These are phyloP conservation scores for Scaptomyza reducta DNA, from an alignment of 2,888 invertebrate species.

Conservation along the genomic window DNA sequence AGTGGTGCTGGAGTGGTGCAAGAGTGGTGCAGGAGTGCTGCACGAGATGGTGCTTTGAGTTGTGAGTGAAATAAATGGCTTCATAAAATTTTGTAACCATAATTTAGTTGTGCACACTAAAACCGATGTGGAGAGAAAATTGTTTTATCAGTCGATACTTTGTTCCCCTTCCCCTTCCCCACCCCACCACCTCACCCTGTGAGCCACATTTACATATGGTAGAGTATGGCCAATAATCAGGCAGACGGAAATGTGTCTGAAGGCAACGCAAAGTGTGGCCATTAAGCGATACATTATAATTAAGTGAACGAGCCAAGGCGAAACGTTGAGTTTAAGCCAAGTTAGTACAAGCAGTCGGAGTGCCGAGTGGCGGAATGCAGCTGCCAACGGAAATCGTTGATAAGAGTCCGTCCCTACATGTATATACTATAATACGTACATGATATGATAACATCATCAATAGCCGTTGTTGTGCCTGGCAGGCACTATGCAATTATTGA, in stretches of 20 bases:
- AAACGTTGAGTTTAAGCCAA: constrained; percentile 31
- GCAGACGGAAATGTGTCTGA: constrained; percentile 39
- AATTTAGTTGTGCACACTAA: constrained; percentile 54
- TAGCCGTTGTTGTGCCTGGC: constrained; percentile 40
- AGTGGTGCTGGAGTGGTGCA: constrained; percentile 4
- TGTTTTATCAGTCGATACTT: constrained; percentile 66
- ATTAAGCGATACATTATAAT: constrained; percentile 75
- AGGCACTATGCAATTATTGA: constrained; percentile 65
- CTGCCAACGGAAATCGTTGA: constrained; percentile 62
- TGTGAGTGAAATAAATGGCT: constrained; percentile 81
- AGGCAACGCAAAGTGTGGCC: constrained; percentile 67
- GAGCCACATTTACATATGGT: constrained; percentile 25
- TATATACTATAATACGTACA: neutral
- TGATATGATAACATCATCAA: constrained; percentile 70
- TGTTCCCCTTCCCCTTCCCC: neutral
- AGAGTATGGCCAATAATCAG: constrained; percentile 43
- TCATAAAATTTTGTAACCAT: constrained; percentile 80
- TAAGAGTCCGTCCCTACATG: constrained; percentile 40
- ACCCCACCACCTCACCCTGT: too few relatives aligned
- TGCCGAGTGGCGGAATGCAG: constrained; percentile 35
- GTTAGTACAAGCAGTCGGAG: too few relatives aligned
- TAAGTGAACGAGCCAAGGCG: constrained; percentile 59
- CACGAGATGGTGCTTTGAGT: constrained; percentile 14
- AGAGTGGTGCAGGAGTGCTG: constrained; percentile 1
- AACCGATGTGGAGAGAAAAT: constrained; percentile 53